phyloP scores from a whole-genome alignment of 2,797 vertebrate species.

The Oryzias dopingdopingensis region DNA sequence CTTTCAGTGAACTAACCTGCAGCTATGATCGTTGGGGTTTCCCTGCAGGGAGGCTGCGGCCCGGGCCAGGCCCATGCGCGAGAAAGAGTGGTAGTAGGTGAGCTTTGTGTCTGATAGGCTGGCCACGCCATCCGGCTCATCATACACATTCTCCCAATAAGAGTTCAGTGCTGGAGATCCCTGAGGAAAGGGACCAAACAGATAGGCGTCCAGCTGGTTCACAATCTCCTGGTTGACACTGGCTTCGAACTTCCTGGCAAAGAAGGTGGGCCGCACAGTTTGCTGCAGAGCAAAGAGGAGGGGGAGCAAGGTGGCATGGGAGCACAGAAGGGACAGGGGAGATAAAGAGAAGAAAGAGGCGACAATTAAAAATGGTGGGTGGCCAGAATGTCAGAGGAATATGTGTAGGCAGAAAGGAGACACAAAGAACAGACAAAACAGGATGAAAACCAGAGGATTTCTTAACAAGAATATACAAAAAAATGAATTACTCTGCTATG shows the following conservation, averaged over 20 bases:
- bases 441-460: no score
- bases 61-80: constrained; percentile 85
- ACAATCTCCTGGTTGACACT: constrained; percentile 97
- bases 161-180: constrained; percentile 85
- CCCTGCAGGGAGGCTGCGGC: constrained; percentile 83
- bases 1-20: constrained; percentile 80
- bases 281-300: constrained; percentile 76
- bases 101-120: constrained; percentile 86
- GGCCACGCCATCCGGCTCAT: constrained; percentile 87
- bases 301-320: background rate
- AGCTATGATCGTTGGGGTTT: constrained; percentile 83
- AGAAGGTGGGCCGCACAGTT: constrained; percentile 95
- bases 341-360: constrained; percentile 37
- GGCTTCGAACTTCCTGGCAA: constrained; percentile 97
- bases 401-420: constrained; percentile 28
- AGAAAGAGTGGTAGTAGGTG: constrained; percentile 91
- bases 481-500: no score
- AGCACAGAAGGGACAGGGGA: constrained; percentile 15
- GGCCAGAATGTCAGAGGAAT: constrained; percentile 34
- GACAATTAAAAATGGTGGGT: constrained; percentile 45
- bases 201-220: constrained; percentile 90
- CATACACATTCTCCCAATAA: constrained; percentile 94
- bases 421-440: constrained; percentile 13
- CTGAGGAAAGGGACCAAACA: constrained; percentile 86
- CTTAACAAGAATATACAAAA: no score